Conservation (phyloP, 2,113 vertebrate species). For the Junco hyemalis region DNA sequence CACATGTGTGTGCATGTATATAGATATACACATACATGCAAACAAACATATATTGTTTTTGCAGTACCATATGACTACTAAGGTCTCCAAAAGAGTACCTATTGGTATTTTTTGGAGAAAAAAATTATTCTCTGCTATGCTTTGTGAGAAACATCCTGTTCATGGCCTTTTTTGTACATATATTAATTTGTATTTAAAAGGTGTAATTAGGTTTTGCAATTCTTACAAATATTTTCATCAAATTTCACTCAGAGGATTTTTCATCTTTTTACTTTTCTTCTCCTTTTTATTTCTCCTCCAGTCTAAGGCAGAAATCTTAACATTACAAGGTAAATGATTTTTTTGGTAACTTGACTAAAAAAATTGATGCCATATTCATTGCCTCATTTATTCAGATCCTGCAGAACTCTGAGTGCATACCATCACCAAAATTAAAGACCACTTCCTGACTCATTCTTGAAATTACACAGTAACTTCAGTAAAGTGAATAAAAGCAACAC, state of each 20-base stretch:
- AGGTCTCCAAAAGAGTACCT: background rate
- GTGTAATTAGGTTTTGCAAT: accelerated
- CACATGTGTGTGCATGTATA: accelerated
- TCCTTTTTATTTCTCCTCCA: background rate
- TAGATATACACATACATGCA: background rate
- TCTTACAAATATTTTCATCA: background rate
- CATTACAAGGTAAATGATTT: background rate
- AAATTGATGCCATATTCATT: background rate
- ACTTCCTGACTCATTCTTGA: background rate
- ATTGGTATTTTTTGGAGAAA: accelerated
- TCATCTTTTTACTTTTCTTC: background rate
- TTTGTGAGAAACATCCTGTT: background rate
- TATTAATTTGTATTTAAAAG: background rate
- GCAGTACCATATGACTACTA: background rate
- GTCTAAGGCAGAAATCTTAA: background rate
- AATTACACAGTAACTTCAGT: background rate
- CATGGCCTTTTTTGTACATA: background rate
- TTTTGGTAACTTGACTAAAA: background rate
- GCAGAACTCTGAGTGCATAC: background rate
- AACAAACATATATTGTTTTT: background rate
- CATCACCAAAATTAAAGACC: background rate
- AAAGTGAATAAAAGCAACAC: background rate
- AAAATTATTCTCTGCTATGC: background rate
- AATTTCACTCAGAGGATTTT: background rate
- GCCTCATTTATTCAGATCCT: background rate